A percentile compares a stretch with the other conserved stretches of the same genome.
Evolutionary conservation across 64 coral and sea anemone species (phyloP).

Genomic region (Exaiptasia diaphana): DNA sequence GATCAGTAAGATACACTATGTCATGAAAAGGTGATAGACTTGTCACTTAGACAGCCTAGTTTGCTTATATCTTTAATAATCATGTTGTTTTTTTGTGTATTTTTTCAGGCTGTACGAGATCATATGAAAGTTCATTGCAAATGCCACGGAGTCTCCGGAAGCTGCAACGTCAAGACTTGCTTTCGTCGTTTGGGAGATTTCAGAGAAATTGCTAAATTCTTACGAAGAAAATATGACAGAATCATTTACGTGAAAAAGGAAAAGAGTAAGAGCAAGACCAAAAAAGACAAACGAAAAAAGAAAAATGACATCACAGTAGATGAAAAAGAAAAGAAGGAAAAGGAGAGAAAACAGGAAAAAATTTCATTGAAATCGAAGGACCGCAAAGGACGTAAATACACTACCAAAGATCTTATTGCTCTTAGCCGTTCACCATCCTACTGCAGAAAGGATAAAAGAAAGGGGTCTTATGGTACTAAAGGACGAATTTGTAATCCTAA

Average conservation of each 20-base stretch:
- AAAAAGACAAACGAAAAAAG: not conserved
- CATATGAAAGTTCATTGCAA: slow-evolving; percentile 60
- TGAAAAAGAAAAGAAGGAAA: too few relatives aligned
- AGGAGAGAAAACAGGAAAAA: too few relatives aligned
- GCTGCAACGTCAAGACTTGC: slow-evolving; percentile 62
- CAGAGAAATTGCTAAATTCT: slow-evolving; percentile 24
- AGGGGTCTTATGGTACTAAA: slow-evolving; percentile 55
- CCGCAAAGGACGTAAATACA: slow-evolving; percentile 14
- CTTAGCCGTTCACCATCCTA: slow-evolving; percentile 59
- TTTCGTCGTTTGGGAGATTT: slow-evolving; percentile 72
- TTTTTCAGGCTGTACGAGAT: slow-evolving; percentile 72
- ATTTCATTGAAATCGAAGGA: not conserved
- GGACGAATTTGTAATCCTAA: slow-evolving; percentile 52
- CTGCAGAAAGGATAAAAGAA: slow-evolving; percentile 6
- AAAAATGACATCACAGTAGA: too few relatives aligned
- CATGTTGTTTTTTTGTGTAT: too few relatives aligned
- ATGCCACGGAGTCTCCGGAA: slow-evolving; percentile 78
- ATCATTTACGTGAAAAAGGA: slow-evolving; percentile 31
- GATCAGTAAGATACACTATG: too few relatives aligned
- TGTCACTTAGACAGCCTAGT: too few relatives aligned
- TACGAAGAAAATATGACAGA: slow-evolving; percentile 52
- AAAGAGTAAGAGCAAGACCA: not conserved
- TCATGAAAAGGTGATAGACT: too few relatives aligned
- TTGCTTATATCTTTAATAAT: too few relatives aligned
- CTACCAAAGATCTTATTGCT: slow-evolving; percentile 44